Conservation (phyloP, 2,888 invertebrate species). For the Tenthredo distinguenda region DNA sequence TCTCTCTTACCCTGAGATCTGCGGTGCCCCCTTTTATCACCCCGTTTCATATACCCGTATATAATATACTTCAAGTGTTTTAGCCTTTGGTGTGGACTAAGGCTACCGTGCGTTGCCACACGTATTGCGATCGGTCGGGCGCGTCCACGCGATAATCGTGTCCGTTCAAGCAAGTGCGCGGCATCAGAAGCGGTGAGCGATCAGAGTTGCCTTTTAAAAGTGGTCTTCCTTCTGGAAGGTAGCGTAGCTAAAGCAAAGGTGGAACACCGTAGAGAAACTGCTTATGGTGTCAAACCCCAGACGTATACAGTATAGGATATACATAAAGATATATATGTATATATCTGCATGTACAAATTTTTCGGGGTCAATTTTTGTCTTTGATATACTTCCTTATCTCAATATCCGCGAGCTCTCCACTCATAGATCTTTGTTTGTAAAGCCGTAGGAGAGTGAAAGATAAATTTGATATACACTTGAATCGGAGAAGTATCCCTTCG, state of each 20-base stretch:
- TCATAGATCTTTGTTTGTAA: neutral
- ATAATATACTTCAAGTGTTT: conserved; percentile 13
- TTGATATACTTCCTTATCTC: neutral
- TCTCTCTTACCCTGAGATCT: conserved; percentile 46
- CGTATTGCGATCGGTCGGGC: conserved; percentile 16
- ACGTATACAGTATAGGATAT: neutral
- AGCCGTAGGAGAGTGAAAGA: neutral
- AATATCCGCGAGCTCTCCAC: neutral
- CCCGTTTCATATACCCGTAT: neutral
- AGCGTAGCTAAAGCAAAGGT: conserved; percentile 39
- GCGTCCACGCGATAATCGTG: conserved; percentile 53
- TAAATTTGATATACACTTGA: neutral
- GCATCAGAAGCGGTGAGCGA: conserved; percentile 63
- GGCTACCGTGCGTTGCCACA: conserved; percentile 9
- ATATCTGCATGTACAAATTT: neutral
- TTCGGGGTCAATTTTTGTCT: neutral
- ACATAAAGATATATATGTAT: neutral
- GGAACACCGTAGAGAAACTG: conserved; percentile 16
- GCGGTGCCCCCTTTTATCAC: neutral
- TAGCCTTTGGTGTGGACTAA: conserved; percentile 22
- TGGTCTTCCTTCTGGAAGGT: conserved; percentile 40
- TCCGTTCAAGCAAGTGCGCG: conserved; percentile 68
- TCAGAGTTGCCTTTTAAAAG: conserved; percentile 42
- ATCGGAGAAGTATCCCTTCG: neutral
- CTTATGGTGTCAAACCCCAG: neutral